Conservation (phyloP, 2,797 vertebrate species). For the Aquila chrysaetos region DNA sequence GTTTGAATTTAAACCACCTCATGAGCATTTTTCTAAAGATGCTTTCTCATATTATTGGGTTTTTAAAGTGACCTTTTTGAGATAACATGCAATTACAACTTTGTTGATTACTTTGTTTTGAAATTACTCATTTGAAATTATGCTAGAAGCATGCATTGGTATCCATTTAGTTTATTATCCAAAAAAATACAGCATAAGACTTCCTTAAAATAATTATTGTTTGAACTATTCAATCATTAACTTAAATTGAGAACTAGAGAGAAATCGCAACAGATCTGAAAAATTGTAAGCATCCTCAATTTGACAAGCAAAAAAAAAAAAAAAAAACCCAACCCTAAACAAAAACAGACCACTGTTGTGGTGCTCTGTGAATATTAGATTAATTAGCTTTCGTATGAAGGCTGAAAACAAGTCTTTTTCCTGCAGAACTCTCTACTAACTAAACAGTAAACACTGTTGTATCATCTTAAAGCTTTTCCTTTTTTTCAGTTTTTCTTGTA, state of each 20-base stretch:
- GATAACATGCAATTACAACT: background rate
- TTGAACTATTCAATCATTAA: background rate
- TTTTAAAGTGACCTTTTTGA: background rate
- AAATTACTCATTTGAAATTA: background rate
- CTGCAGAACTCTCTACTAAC: background rate
- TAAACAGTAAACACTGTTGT: background rate
- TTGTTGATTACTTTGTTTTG: background rate
- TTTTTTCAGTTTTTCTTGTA: background rate
- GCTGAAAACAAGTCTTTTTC: fast-evolving
- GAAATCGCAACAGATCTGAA: background rate
- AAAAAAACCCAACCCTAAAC: fast-evolving
- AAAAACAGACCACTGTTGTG: background rate
- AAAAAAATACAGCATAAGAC: background rate
- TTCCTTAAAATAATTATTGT: background rate
- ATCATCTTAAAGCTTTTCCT: background rate
- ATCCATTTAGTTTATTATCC: background rate
- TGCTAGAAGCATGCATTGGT: background rate
- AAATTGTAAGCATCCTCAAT: background rate
- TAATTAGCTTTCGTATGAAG: background rate
- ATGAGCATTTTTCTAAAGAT: background rate
- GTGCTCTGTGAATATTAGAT: background rate
- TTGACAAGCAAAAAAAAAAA: background rate
- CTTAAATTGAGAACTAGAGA: background rate
- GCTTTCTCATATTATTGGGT: background rate
- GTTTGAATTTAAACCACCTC: background rate